Conservation (phyloP, 2,888 invertebrate species). For the Lampropteryx suffumata region DNA sequence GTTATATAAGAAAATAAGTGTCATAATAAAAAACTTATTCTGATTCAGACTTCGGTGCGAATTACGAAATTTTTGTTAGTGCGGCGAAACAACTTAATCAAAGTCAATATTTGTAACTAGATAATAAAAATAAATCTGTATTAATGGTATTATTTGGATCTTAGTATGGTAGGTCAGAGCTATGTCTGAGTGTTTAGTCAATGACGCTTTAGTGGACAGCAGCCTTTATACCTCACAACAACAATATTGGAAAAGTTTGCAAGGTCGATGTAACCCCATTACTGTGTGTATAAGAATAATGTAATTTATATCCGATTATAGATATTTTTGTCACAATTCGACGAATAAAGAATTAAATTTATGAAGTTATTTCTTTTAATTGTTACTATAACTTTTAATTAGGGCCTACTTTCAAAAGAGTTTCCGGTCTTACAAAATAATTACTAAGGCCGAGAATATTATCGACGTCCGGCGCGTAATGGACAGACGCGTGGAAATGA, state of each 20-base stretch:
- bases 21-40: no score
- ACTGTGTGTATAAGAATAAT: slow-evolving; percentile 50
- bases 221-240: slow-evolving; percentile 8
- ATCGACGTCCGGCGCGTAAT: not conserved
- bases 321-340: slow-evolving; percentile 55
- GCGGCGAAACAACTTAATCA: no score
- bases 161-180: no score
- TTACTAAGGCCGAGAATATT: slow-evolving; percentile 1
- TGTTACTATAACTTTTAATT: slow-evolving; percentile 10
- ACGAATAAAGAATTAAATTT: slow-evolving; percentile 54
- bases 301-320: slow-evolving; percentile 36
- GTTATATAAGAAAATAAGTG: no score
- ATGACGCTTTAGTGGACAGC: not conserved
- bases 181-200: no score
- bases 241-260: slow-evolving; percentile 4
- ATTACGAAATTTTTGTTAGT: no score
- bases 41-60: no score
- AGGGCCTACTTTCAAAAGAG: slow-evolving; percentile 9
- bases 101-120: no score
- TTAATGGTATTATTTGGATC: no score
- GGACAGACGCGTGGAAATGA: not conserved
- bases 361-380: slow-evolving; percentile 36
- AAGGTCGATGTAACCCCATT: slow-evolving; percentile 35
- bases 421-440: slow-evolving; percentile 9
- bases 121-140: no score